A percentile compares a stretch with the other conserved stretches of the same genome.
These are phyloP conservation scores for Andrena bucephala DNA, from an alignment of 2,888 invertebrate species.

Conservation along the genomic window DNA sequence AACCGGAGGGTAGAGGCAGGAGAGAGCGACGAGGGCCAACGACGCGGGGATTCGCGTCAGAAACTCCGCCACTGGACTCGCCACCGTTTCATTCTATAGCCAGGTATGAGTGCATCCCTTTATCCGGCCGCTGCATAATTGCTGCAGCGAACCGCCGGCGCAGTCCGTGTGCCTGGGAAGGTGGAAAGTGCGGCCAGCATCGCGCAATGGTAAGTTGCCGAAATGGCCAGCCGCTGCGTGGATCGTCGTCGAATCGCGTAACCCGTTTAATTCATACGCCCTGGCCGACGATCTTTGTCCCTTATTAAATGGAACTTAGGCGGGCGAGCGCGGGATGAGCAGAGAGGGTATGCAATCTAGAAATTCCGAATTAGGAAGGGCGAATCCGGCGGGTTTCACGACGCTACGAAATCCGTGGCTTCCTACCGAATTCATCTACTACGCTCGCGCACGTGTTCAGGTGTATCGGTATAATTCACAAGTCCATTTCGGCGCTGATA, in stretches of 20 bases:
- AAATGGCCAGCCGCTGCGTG: constrained; percentile 21
- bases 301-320: constrained; percentile 32
- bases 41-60: constrained; percentile 41
- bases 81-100: constrained; percentile 52
- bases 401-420: neutral
- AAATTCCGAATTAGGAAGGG: neutral
- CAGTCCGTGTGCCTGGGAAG: constrained; percentile 18
- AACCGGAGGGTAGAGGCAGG: constrained; percentile 23
- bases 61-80: constrained; percentile 32
- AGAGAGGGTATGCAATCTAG: neutral
- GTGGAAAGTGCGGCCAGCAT: constrained; percentile 39
- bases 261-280: neutral
- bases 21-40: neutral
- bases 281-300: constrained; percentile 22
- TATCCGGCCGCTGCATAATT: constrained; percentile 70
- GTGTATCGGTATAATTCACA: constrained; percentile 3
- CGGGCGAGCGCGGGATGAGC: neutral
- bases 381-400: neutral
- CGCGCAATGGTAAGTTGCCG: constrained; percentile 35
- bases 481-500: neutral
- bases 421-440: neutral
- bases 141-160: constrained; percentile 45
- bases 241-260: constrained; percentile 36
- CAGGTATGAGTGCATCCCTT: constrained; percentile 64
- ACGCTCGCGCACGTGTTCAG: neutral